These are phyloP conservation scores for Drosophila pegasa DNA, from an alignment of 2,888 invertebrate species.

Conservation along the genomic window DNA sequence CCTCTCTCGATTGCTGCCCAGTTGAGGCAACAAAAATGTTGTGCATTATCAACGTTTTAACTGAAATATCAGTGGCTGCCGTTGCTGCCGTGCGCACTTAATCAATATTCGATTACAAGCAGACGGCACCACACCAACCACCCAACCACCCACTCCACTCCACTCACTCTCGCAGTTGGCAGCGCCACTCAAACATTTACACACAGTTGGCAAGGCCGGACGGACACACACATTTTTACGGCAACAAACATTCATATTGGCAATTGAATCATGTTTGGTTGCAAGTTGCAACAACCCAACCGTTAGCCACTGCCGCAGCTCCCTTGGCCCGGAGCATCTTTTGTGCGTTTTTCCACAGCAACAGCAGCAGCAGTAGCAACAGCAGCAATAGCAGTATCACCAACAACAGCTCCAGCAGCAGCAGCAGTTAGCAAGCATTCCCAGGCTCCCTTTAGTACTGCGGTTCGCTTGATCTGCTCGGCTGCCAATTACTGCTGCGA, in stretches of 20 bases:
- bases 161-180: slow-evolving; percentile 8
- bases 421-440: slow-evolving; percentile 29
- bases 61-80: slow-evolving; percentile 69
- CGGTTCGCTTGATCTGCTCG: slow-evolving; percentile 53
- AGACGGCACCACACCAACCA: slow-evolving; percentile 18
- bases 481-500: slow-evolving; percentile 66
- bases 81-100: slow-evolving; percentile 58
- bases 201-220: slow-evolving; percentile 30
- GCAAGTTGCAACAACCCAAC: slow-evolving; percentile 16
- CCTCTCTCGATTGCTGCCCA: slow-evolving; percentile 14
- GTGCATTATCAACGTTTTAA: slow-evolving; percentile 77
- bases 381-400: slow-evolving; percentile 17
- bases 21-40: slow-evolving; percentile 38
- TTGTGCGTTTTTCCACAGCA: slow-evolving; percentile 53
- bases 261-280: slow-evolving; percentile 75
- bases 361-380: background rate
- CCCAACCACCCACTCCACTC: slow-evolving; percentile 1
- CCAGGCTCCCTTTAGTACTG: slow-evolving; percentile 12
- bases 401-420: too few species aligned
- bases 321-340: slow-evolving; percentile 23
- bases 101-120: slow-evolving; percentile 77
- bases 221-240: slow-evolving; percentile 26
- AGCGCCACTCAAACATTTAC: slow-evolving; percentile 27
- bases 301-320: background rate
- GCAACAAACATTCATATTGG: slow-evolving; percentile 55